Conservation (phyloP, 2,113 vertebrate species). For the Diphyllodes magnificus region DNA sequence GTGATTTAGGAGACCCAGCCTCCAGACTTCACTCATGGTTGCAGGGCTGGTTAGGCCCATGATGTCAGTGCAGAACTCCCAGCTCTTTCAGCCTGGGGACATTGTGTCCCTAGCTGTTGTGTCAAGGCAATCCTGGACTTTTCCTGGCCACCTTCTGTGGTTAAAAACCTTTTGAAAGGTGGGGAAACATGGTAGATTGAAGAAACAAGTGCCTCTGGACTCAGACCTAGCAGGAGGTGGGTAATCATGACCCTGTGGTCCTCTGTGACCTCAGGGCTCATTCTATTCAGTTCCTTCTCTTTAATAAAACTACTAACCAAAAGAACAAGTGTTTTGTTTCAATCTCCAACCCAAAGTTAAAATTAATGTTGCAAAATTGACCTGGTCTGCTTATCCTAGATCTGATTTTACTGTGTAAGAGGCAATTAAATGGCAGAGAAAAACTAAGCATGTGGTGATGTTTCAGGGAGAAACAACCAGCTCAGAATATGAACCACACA, state of each 20-base stretch:
- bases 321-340: background rate
- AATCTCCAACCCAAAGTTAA: background rate
- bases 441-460: background rate
- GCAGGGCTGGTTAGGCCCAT: background rate
- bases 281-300: background rate
- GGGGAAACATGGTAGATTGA: accelerated
- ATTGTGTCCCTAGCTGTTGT: background rate
- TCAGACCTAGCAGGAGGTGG: background rate
- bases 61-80: background rate
- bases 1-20: background rate
- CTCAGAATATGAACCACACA: background rate
- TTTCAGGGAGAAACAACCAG: background rate
- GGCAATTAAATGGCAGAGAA: background rate
- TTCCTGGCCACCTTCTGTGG: background rate
- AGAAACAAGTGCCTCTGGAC: background rate
- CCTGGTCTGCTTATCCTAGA: background rate
- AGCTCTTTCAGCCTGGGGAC: background rate
- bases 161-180: background rate
- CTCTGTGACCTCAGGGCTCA: background rate
- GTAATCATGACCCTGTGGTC: background rate
- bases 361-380: background rate
- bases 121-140: background rate
- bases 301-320: background rate
- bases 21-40: background rate
- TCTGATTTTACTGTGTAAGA: background rate